A percentile compares a stretch with the other conserved stretches of the same genome.
Evolutionary conservation across 2,888 invertebrate genomes (phyloP).

Genomic region (Leucania comma): DNA sequence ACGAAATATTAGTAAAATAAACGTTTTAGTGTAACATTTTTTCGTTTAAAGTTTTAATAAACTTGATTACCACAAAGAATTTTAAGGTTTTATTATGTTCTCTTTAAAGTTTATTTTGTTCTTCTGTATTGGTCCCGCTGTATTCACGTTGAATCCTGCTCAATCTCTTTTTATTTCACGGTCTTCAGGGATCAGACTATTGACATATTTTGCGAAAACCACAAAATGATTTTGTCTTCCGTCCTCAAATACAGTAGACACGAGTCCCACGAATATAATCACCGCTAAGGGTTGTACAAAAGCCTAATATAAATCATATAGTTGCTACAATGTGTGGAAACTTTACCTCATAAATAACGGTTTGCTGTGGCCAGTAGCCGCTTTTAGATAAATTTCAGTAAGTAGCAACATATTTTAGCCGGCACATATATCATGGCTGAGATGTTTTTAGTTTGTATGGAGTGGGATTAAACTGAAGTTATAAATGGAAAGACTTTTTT

Average conservation of each 20-base stretch:
- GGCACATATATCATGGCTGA: conserved; percentile 55
- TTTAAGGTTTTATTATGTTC: neutral
- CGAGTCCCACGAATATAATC: conserved; percentile 47
- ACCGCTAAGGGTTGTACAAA: conserved; percentile 67
- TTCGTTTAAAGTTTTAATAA: conserved; percentile 3
- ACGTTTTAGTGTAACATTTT: neutral
- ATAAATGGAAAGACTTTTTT: conserved; percentile 28
- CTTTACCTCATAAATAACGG: conserved; percentile 79
- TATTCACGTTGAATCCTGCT: no score
- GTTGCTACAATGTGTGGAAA: conserved; percentile 75
- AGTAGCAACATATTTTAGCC: conserved; percentile 65
- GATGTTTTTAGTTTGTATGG: conserved; percentile 60
- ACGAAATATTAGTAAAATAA: conserved; percentile 28
- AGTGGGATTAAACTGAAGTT: conserved; percentile 44
- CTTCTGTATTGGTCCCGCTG: neutral
- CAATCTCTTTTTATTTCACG: conserved; percentile 4
- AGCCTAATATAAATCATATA: conserved; percentile 78
- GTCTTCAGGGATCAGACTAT: neutral
- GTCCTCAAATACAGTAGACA: conserved; percentile 33
- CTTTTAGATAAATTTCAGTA: conserved; percentile 73
- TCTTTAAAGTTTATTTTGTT: neutral
- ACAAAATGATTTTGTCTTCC: conserved; percentile 13
- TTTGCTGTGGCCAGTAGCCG: conserved; percentile 72
- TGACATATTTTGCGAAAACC: conserved; percentile 2
- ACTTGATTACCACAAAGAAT: neutral